Percentiles rank a stretch among this genome's conserved stretches.
Conservation (phyloP, 2,113 vertebrate species). For the Eleginops maclovinus region DNA sequence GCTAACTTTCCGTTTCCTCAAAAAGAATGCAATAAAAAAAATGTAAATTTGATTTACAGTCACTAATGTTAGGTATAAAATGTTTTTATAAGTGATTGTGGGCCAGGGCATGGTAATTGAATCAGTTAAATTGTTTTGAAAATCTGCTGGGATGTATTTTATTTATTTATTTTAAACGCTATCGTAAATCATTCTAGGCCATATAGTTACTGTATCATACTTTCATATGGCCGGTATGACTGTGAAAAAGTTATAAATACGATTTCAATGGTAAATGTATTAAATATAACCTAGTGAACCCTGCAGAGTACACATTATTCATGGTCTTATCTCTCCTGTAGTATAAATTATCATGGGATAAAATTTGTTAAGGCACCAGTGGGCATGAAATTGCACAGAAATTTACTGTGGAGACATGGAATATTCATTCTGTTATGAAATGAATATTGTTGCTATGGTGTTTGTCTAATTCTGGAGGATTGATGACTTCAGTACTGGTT, state of each 20-base stretch:
- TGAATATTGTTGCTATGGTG: not conserved
- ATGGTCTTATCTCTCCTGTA: not conserved
- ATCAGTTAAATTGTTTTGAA: not conserved
- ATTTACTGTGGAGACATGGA: not conserved
- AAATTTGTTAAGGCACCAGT: conserved; percentile 11
- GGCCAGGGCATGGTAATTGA: too few relatives aligned
- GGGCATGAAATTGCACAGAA: conserved; percentile 24
- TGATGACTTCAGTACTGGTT: not conserved
- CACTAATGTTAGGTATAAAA: too few relatives aligned
- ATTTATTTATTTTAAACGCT: too few relatives aligned
- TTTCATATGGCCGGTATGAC: not conserved
- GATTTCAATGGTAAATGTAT: not conserved
- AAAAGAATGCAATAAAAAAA: not conserved
- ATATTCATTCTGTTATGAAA: not conserved
- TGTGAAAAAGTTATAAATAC: not conserved
- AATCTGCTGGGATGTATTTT: not conserved
- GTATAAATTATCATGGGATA: conserved; percentile 10
- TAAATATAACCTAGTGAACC: not conserved
- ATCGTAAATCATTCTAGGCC: not conserved
- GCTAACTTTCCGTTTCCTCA: not conserved
- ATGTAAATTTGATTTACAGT: not conserved
- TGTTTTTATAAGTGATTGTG: too few relatives aligned
- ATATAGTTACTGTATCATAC: not conserved
- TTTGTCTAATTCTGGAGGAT: not conserved
- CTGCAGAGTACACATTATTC: conserved; percentile 19